These are phyloP conservation scores for Chaenocephalus aceratus DNA, from an alignment of 2,113 vertebrate species.

Conservation along the genomic window DNA sequence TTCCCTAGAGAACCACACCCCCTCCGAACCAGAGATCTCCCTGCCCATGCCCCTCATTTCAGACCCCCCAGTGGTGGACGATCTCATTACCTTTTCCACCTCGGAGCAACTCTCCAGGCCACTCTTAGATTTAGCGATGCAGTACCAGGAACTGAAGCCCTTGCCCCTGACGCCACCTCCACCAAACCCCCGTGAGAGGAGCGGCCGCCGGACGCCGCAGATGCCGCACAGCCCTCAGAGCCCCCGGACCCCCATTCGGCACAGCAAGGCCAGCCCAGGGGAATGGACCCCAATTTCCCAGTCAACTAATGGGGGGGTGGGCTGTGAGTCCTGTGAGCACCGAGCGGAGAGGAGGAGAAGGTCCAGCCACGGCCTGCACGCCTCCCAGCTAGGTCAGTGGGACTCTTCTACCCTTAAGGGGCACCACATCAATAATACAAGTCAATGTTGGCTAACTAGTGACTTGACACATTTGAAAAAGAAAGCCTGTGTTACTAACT, in stretches of 20 bases:
- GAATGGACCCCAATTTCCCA: constrained; percentile 54
- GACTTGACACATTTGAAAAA: background rate
- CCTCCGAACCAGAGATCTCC: constrained; percentile 65
- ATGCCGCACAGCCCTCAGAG: constrained; percentile 50
- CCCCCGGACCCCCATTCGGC: constrained; percentile 39
- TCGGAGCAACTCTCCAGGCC: constrained; percentile 53
- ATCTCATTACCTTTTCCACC: constrained; percentile 78
- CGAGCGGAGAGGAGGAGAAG: constrained; percentile 75
- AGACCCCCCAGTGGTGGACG: constrained; percentile 76
- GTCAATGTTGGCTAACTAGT: background rate
- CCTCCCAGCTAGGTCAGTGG: constrained; percentile 81
- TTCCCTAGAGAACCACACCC: constrained; percentile 58
- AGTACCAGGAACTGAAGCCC: constrained; percentile 72
- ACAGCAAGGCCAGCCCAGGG: constrained; percentile 17
- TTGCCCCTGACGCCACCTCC: constrained; percentile 79
- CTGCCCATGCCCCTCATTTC: constrained; percentile 40
- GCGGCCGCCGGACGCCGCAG: constrained; percentile 44
- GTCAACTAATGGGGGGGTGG: constrained; percentile 66
- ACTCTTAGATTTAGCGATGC: constrained; percentile 67
- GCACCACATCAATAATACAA: background rate
- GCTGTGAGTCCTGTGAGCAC: constrained; percentile 52
- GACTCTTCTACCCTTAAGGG: background rate
- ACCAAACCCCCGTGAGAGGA: constrained; percentile 73
- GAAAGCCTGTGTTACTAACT: background rate
- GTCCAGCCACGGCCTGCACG: constrained; percentile 72